These are phyloP conservation scores for Conistra vaccinii DNA, from an alignment of 2,888 invertebrate species.

Conservation along the genomic window DNA sequence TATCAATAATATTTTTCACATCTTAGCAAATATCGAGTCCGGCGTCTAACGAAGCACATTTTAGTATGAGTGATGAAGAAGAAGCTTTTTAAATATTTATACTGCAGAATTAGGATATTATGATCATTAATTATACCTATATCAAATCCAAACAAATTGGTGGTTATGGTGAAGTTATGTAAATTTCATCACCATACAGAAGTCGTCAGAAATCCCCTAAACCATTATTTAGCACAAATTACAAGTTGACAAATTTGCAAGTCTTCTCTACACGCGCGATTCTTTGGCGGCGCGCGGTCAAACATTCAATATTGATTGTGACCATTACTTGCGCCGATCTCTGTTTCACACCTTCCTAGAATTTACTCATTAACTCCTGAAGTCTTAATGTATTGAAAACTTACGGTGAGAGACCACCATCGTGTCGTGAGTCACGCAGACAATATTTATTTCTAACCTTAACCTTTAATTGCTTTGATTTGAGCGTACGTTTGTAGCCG, in stretches of 20 bases:
- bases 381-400: constrained; percentile 48
- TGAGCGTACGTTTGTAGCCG: constrained; percentile 22
- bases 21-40: neutral
- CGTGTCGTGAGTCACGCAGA: constrained; percentile 48
- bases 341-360: constrained; percentile 68
- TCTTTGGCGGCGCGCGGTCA: constrained; percentile 45
- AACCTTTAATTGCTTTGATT: constrained; percentile 50
- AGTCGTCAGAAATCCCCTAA: neutral
- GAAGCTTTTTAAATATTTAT: neutral
- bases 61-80: no score
- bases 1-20: no score
- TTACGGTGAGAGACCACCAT: constrained; percentile 50
- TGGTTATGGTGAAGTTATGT: no score
- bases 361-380: constrained; percentile 59
- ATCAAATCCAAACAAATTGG: neutral
- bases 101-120: neutral
- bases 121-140: neutral
- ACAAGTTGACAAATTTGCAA: constrained; percentile 58
- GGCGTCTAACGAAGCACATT: neutral
- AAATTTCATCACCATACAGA: neutral
- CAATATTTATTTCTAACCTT: constrained; percentile 46
- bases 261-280: constrained; percentile 20
- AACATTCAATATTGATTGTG: constrained; percentile 61
- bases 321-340: constrained; percentile 57
- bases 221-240: constrained; percentile 18